phyloP scores from a whole-genome alignment of 2,113 vertebrate species.

The Takifugu bimaculatus region DNA sequence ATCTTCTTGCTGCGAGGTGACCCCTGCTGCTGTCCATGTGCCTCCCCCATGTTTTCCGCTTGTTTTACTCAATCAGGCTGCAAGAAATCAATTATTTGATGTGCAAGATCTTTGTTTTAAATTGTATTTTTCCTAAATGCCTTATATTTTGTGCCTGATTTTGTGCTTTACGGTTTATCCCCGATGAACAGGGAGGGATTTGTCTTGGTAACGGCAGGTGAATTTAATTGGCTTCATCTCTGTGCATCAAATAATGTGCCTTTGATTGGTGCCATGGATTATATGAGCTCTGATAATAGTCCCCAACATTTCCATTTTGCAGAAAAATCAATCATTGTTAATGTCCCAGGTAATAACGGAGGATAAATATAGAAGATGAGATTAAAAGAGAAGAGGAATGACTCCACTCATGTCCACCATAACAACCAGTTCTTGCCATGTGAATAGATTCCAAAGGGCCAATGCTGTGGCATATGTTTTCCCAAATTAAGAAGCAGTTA shows the following conservation, averaged over 20 bases:
- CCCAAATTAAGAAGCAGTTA: slow-evolving; percentile 56
- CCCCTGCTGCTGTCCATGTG: no score
- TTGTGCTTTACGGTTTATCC: not conserved
- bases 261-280: slow-evolving; percentile 15
- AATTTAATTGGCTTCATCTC: slow-evolving; percentile 6
- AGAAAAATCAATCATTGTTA: slow-evolving; percentile 11
- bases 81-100: no score
- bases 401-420: not conserved
- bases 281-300: slow-evolving; percentile 1
- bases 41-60: no score
- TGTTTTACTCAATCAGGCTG: no score
- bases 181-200: slow-evolving; percentile 9
- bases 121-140: no score
- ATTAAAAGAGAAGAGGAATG: not conserved
- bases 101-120: no score
- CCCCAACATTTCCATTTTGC: slow-evolving; percentile 24
- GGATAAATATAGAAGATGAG: not conserved
- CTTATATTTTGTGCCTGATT: not conserved
- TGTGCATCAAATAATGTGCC: slow-evolving; percentile 2
- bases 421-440: slow-evolving; percentile 26
- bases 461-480: slow-evolving; percentile 63
- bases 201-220: not conserved
- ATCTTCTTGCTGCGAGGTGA: no score
- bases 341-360: slow-evolving; percentile 3
- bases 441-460: slow-evolving; percentile 47